Conservation (phyloP, 2,888 invertebrate genomes). For the Operophtera brumata region DNA sequence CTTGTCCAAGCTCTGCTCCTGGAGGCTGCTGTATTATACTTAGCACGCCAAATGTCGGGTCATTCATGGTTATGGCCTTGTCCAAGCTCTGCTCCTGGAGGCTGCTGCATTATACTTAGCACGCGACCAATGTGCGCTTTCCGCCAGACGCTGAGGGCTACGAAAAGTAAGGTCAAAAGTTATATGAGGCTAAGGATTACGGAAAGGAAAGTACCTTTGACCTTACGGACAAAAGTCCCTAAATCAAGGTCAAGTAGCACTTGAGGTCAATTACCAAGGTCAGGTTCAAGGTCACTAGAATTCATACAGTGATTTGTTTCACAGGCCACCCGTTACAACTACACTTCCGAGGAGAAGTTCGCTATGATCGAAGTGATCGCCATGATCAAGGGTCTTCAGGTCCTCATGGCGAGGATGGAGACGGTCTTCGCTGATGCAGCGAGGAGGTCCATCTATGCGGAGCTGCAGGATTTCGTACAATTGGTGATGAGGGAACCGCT, state of each 20-base stretch:
- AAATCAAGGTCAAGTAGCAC: not conserved
- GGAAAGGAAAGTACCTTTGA: too few species aligned
- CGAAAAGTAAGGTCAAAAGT: not conserved
- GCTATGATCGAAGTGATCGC: slow-evolving; percentile 99
- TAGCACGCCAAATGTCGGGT: slow-evolving; percentile 88
- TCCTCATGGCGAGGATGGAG: slow-evolving; percentile 98
- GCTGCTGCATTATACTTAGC: slow-evolving; percentile 97
- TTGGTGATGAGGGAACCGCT: slow-evolving; percentile 93
- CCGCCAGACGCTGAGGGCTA: too few species aligned
- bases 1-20: slow-evolving; percentile 97
- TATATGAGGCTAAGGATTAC: not conserved
- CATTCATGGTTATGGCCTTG: too few species aligned
- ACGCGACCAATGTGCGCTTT: too few species aligned
- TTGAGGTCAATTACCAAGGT: not conserved
- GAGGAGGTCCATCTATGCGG: slow-evolving; percentile 93
- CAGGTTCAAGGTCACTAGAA: not conserved
- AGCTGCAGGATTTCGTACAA: slow-evolving; percentile 98
- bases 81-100: slow-evolving; percentile 99
- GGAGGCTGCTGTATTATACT: slow-evolving; percentile 98
- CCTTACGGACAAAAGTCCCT: too few species aligned
- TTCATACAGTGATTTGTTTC: slow-evolving; percentile 18
- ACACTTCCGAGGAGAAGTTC: slow-evolving; percentile 97
- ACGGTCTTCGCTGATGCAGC: slow-evolving; percentile 84
- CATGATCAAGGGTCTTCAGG: slow-evolving; percentile 99
- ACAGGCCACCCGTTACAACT: slow-evolving; percentile 97